Evolutionary conservation across 1,140 invertebrate genomes (phyloP).

Genomic region (Gonatopus flavifemur): DNA sequence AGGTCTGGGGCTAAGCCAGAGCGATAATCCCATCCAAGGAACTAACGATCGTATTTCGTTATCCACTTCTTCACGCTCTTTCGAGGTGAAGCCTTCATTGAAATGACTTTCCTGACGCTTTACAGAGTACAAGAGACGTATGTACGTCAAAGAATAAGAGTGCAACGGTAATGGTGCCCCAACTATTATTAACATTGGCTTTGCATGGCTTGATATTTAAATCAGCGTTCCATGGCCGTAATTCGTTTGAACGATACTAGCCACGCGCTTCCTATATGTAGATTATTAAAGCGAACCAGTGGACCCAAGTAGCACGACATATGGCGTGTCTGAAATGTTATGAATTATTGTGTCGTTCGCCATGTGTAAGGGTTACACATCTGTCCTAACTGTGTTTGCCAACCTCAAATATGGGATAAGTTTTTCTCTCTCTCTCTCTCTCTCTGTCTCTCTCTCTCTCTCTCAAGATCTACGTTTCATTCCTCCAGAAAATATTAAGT

Average conservation of each 20-base stretch:
- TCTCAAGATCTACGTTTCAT: too few relatives aligned
- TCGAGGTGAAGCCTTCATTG: too few relatives aligned
- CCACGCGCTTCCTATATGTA: slow-evolving; percentile 15
- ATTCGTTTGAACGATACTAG: slow-evolving; percentile 23
- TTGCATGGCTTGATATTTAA: slow-evolving; percentile 37
- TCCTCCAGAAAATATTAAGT: too few relatives aligned
- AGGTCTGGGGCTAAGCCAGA: too few relatives aligned
- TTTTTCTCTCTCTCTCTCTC: background rate
- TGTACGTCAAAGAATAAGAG: too few relatives aligned
- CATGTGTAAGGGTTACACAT: too few relatives aligned
- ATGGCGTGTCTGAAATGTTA: slow-evolving; percentile 10
- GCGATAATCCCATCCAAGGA: background rate
- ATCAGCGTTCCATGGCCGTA: slow-evolving; percentile 22
- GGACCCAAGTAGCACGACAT: slow-evolving; percentile 13
- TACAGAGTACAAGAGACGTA: too few relatives aligned
- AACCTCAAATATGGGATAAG: too few relatives aligned
- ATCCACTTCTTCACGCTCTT: too few relatives aligned
- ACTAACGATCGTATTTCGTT: background rate
- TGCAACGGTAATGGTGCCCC: slow-evolving; percentile 8
- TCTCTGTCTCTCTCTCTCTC: background rate
- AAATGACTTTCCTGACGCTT: too few relatives aligned
- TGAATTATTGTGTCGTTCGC: slow-evolving; percentile 4
- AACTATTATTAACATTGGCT: slow-evolving; percentile 33
- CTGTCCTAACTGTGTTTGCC: too few relatives aligned
- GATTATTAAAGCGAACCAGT: slow-evolving; percentile 23